Conservation (phyloP, 2,888 invertebrate genomes). For the Agriopis leucophaearia region DNA sequence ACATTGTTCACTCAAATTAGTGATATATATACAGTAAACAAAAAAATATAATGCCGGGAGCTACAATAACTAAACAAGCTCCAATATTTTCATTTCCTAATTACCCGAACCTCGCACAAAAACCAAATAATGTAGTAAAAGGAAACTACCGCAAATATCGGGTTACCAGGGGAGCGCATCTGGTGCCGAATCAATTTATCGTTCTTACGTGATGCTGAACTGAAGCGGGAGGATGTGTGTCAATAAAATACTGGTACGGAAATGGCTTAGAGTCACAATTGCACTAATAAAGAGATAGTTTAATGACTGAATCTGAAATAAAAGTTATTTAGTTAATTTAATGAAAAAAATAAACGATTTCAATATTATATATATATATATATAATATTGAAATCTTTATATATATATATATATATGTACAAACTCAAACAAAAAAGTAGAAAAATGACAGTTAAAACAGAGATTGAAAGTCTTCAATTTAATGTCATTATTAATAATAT, state of each 20-base stretch:
- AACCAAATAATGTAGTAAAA: conserved; percentile 55
- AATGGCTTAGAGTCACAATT: not conserved
- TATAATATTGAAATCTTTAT: too few species aligned
- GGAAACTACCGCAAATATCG: conserved; percentile 56
- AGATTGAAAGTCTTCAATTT: too few species aligned
- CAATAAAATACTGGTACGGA: conserved; percentile 30
- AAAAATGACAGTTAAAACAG: too few species aligned
- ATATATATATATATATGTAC: too few species aligned
- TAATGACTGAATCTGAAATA: too few species aligned
- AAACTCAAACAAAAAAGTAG: too few species aligned
- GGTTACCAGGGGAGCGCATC: conserved; percentile 59
- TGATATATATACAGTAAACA: not conserved
- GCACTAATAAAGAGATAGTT: not conserved
- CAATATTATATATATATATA: too few species aligned
- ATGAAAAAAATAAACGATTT: too few species aligned
- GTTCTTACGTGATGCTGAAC: conserved; percentile 60
- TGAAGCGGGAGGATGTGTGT: conserved; percentile 42
- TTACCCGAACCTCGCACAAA: conserved; percentile 24
- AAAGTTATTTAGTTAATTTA: too few species aligned
- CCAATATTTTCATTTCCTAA: conserved; percentile 20
- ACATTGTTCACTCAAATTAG: not conserved
- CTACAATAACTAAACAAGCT: conserved; percentile 1
- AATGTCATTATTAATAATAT: too few species aligned
- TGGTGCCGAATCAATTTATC: conserved; percentile 68
- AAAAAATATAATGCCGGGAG: not conserved